phyloP scores from a whole-genome alignment of 2,113 vertebrate species.

The Tricholaema leucomelas region DNA sequence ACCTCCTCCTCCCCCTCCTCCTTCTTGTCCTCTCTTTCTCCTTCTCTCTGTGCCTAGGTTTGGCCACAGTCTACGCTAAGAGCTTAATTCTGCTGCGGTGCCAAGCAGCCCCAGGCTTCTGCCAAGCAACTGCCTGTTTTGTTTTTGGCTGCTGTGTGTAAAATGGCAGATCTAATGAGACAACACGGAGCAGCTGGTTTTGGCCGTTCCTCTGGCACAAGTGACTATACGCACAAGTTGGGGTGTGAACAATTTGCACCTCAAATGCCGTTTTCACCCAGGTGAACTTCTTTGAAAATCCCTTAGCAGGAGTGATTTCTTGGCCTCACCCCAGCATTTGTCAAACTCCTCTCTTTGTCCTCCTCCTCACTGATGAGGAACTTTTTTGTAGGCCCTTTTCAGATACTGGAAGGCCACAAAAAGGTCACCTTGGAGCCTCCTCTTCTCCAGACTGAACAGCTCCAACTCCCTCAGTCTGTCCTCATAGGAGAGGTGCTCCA shows the following conservation, averaged over 20 bases:
- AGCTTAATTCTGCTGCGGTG: constrained; percentile 44
- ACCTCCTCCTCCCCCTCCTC: not conserved
- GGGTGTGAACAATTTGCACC: not conserved
- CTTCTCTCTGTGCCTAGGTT: constrained; percentile 24
- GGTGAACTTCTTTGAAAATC: constrained; percentile 44
- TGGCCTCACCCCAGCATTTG: not conserved
- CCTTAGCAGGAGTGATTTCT: not conserved
- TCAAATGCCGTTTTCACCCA: constrained; percentile 45
- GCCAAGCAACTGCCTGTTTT: constrained; percentile 66
- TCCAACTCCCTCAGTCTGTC: no score
- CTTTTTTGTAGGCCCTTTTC: no score
- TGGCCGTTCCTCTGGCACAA: constrained; percentile 66
- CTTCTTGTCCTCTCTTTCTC: constrained; percentile 16
- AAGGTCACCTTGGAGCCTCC: no score
- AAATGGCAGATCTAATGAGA: constrained; percentile 73
- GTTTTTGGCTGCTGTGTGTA: constrained; percentile 58
- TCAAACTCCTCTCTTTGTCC: not conserved
- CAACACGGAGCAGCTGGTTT: constrained; percentile 68
- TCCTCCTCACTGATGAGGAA: no score
- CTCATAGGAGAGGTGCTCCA: no score
- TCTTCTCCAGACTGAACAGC: no score
- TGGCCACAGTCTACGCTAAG: constrained; percentile 21
- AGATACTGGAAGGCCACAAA: no score
- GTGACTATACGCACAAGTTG: constrained; percentile 50
- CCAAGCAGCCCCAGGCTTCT: constrained; percentile 63